These are phyloP conservation scores for Mola mola DNA, from an alignment of 2,113 vertebrate genomes.

Conservation along the genomic window DNA sequence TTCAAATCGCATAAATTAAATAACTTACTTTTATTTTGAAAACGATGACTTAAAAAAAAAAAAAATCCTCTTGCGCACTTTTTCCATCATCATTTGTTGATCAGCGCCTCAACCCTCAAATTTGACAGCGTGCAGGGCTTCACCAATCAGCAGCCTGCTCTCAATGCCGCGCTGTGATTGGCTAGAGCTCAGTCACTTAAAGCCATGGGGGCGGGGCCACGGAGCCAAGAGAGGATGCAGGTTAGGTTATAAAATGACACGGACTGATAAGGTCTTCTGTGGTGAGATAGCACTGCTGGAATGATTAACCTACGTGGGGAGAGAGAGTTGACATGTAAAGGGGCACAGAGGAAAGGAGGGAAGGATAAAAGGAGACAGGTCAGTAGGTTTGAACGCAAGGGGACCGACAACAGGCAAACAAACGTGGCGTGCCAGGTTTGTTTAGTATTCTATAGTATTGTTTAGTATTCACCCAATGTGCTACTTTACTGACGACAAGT, in stretches of 20 bases:
- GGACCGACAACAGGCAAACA: constrained; percentile 1
- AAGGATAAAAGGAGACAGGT: constrained; percentile 16
- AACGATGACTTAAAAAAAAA: no score
- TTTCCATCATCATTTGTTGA: no score
- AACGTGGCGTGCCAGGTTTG: no score
- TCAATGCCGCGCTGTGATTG: constrained; percentile 75
- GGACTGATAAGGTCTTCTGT: constrained; percentile 91
- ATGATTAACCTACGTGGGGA: constrained; percentile 90
- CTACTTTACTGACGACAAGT: background rate
- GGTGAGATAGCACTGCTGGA: constrained; percentile 88
- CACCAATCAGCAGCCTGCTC: constrained; percentile 81
- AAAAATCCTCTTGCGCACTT: no score
- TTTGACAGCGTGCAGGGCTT: constrained; percentile 61
- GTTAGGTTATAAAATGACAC: constrained; percentile 96
- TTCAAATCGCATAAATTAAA: no score
- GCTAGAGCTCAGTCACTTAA: constrained; percentile 73
- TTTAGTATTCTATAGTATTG: no score
- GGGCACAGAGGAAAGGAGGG: background rate
- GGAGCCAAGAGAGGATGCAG: constrained; percentile 29
- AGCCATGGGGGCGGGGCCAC: constrained; percentile 49
- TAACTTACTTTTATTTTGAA: no score
- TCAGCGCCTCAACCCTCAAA: constrained; percentile 71
- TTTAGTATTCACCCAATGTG: no score
- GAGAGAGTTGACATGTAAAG: constrained; percentile 11
- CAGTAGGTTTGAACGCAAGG: constrained; percentile 14